These are phyloP conservation scores for Melanitta fusca DNA, from an alignment of 2,797 vertebrate genomes.

Conservation along the genomic window DNA sequence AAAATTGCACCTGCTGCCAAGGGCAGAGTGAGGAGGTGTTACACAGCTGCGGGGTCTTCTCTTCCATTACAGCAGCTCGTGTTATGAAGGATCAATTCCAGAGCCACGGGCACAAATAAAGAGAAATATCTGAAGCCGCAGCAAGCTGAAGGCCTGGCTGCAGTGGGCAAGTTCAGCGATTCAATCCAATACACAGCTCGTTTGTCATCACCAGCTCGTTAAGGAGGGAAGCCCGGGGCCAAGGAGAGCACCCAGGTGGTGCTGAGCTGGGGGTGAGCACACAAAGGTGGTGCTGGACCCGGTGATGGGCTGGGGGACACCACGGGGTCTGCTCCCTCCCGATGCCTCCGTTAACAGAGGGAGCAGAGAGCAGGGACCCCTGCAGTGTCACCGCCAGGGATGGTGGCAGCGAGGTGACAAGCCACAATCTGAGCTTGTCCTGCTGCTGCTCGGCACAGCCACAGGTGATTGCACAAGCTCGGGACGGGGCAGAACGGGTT, in stretches of 20 bases:
- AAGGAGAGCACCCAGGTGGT: neutral
- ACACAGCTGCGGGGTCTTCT: neutral
- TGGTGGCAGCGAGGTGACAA: neutral
- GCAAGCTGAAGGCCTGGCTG: neutral
- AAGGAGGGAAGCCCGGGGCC: fast-evolving
- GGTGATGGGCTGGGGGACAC: fast-evolving
- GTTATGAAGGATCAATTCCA: neutral
- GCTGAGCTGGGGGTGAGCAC: neutral
- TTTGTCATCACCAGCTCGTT: neutral
- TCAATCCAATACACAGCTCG: fast-evolving
- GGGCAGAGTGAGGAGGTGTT: neutral
- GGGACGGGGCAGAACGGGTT: neutral
- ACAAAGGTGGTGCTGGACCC: neutral
- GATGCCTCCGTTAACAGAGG: too few relatives aligned
- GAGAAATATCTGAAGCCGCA: neutral
- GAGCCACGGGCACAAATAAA: neutral
- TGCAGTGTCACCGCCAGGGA: fast-evolving
- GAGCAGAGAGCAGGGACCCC: neutral
- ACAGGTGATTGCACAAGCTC: neutral
- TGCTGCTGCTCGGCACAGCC: fast-evolving
- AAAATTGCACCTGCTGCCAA: neutral
- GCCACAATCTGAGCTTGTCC: fast-evolving
- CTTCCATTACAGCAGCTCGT: neutral
- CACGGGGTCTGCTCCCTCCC: neutral
- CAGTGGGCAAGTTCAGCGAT: neutral